phyloP scores from a whole-genome alignment of 2,888 invertebrate species.

The Gonocerus acuteangulatus region DNA sequence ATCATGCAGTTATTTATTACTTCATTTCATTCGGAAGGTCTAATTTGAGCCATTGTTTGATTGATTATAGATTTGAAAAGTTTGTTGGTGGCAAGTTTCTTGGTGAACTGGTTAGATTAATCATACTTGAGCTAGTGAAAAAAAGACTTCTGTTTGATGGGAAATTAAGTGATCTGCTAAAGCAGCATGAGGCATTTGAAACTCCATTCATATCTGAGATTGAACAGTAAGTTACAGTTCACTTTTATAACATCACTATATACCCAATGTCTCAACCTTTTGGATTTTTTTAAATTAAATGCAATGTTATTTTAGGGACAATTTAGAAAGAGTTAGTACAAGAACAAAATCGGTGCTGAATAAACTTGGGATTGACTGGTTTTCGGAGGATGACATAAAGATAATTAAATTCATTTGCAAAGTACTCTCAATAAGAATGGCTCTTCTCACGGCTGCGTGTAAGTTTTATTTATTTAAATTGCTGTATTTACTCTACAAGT shows the following conservation, averaged over 20 bases:
- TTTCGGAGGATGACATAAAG: neutral
- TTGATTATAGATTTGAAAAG: slow-evolving; percentile 55
- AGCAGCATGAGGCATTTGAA: slow-evolving; percentile 50
- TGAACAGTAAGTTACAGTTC: slow-evolving; percentile 60
- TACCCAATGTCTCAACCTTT: too few relatives aligned
- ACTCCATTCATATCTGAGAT: slow-evolving; percentile 62
- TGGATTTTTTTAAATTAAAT: too few relatives aligned
- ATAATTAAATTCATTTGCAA: neutral
- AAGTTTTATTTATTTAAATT: too few relatives aligned
- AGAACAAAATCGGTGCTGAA: neutral
- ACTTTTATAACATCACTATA: neutral
- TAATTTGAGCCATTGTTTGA: too few relatives aligned
- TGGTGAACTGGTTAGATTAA: slow-evolving; percentile 61
- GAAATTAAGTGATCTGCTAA: slow-evolving; percentile 42
- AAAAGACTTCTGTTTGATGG: slow-evolving; percentile 53
- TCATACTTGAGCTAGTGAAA: slow-evolving; percentile 53
- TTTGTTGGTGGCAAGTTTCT: slow-evolving; percentile 72
- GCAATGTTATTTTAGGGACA: neutral
- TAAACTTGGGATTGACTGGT: neutral
- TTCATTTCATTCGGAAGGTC: too few relatives aligned
- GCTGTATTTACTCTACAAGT: too few relatives aligned
- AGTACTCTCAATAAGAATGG: neutral
- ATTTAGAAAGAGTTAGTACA: neutral
- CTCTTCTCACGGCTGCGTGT: neutral
- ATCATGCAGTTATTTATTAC: too few relatives aligned